These are phyloP conservation scores for Helogale parvula DNA, from an alignment of 2,113 vertebrate species.

Conservation along the genomic window DNA sequence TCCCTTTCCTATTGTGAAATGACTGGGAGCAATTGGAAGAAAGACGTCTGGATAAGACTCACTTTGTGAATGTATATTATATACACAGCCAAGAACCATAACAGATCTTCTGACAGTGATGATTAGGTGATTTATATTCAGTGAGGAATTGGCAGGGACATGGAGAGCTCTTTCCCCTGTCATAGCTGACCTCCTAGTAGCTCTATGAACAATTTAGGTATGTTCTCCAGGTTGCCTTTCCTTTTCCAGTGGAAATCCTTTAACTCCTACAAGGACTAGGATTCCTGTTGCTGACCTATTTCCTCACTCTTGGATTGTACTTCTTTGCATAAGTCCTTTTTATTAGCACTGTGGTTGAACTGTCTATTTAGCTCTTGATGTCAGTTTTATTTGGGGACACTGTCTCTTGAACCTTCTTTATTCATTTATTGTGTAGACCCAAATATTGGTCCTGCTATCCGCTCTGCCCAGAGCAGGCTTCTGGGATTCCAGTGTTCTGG, in stretches of 20 bases:
- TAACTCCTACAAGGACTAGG: neutral
- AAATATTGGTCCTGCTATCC: neutral
- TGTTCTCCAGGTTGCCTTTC: neutral
- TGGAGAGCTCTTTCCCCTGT: fast-evolving
- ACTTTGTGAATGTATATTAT: neutral
- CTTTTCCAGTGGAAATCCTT: neutral
- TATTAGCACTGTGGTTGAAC: neutral
- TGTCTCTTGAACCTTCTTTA: neutral
- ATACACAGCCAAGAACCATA: neutral
- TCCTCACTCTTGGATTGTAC: neutral
- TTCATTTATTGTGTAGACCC: neutral
- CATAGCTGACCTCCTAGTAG: neutral
- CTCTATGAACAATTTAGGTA: neutral
- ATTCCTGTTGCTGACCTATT: neutral
- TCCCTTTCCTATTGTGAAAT: constrained; percentile 14
- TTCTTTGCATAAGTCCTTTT: neutral
- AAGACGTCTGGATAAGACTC: neutral
- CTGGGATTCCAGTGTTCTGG: neutral
- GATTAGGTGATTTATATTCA: neutral
- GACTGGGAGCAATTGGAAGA: neutral
- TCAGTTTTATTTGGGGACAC: neutral
- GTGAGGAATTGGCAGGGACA: neutral
- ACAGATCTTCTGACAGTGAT: neutral
- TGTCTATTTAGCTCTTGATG: neutral
- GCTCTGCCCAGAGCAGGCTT: neutral